Conservation (phyloP, 2,888 invertebrate genomes). For the Galeruca laticollis region DNA sequence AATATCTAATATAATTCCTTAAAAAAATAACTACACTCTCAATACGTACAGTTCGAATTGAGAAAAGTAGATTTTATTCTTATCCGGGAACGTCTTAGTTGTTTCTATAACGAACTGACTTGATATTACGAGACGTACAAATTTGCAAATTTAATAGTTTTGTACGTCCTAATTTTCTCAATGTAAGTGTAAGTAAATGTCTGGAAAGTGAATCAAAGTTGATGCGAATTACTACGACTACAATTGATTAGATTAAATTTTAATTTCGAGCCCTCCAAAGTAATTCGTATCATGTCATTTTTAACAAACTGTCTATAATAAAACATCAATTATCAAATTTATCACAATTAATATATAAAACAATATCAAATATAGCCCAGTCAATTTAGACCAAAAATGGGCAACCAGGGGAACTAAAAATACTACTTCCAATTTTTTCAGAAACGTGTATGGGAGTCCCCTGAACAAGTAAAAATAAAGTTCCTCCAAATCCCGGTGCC, state of each 20-base stretch:
- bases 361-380: no score
- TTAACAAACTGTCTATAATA: conserved; percentile 1
- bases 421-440: no score
- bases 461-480: no score
- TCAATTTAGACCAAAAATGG: no score
- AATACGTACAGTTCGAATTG: conserved; percentile 18
- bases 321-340: conserved; percentile 4
- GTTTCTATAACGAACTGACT: conserved; percentile 9
- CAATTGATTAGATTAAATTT: conserved; percentile 18
- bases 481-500: no score
- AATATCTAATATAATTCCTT: conserved; percentile 29
- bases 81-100: conserved; percentile 13
- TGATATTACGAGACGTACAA: conserved; percentile 4
- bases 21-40: conserved; percentile 11
- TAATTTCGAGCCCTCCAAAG: conserved; percentile 51
- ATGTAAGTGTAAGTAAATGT: conserved; percentile 19
- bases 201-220: conserved; percentile 26
- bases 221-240: conserved; percentile 38
- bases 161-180: conserved; percentile 9
- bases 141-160: conserved; percentile 4
- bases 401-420: no score
- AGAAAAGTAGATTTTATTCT: conserved; percentile 13
- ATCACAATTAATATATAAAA: not conserved
- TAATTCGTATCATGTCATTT: conserved; percentile 40
- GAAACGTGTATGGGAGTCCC: no score